Conservation (phyloP, 2,113 vertebrate genomes). For the Syrrhaptes paradoxus region DNA sequence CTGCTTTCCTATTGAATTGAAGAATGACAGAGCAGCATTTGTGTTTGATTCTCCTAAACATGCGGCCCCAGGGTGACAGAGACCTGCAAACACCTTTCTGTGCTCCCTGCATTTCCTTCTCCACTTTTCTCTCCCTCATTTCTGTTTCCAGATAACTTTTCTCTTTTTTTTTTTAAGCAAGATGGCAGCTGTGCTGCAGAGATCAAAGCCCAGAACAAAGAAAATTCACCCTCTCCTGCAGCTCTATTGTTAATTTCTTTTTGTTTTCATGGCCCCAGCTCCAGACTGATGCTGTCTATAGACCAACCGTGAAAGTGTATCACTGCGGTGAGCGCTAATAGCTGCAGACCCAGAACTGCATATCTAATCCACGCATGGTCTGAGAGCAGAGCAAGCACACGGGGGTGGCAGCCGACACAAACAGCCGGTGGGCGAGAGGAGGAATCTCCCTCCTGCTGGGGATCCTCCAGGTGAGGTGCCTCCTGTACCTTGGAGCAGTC, state of each 20-base stretch:
- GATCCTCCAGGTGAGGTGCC: background rate
- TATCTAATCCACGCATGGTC: background rate
- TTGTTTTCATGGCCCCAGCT: background rate
- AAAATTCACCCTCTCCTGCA: background rate
- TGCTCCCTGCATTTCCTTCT: background rate
- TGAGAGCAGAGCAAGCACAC: background rate
- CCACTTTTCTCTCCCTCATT: background rate
- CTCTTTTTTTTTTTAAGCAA: background rate
- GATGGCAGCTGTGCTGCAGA: background rate
- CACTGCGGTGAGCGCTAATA: background rate
- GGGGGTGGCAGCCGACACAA: background rate
- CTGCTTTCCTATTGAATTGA: background rate
- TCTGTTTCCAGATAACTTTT: background rate
- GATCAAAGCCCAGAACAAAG: background rate
- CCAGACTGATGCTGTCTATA: background rate
- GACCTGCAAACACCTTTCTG: background rate
- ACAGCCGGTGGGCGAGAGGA: background rate
- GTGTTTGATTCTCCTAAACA: background rate
- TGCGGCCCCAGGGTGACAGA: background rate
- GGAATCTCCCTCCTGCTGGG: background rate
- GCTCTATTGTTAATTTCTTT: background rate
- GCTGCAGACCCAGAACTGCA: background rate
- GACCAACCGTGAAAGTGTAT: accelerated
- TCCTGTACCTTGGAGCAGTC: background rate
- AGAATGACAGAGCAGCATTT: background rate